Percentiles rank a stretch among this genome's conserved stretches.
Evolutionary conservation across 2,888 invertebrate genomes (phyloP).

Genomic region (Callyntrura guangdongensis): DNA sequence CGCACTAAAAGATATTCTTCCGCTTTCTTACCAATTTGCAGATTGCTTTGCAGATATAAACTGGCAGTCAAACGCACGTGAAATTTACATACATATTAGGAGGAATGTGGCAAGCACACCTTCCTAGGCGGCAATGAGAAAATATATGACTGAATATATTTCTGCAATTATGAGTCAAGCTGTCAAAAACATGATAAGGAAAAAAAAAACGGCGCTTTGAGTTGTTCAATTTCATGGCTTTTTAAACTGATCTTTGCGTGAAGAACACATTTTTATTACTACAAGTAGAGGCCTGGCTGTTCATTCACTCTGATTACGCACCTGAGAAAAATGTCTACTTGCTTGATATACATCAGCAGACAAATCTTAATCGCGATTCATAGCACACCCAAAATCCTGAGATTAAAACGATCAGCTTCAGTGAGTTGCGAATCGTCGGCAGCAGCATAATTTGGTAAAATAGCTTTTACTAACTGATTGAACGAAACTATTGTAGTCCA

Average conservation of each 20-base stretch:
- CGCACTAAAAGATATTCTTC: background rate
- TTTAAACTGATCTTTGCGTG: slow-evolving; percentile 1
- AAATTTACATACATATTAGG: background rate
- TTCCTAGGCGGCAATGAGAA: background rate
- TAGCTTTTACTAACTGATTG: background rate
- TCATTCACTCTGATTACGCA: no score
- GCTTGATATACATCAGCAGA: background rate
- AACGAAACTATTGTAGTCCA: no score
- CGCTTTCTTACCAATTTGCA: slow-evolving; percentile 44
- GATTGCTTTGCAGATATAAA: background rate
- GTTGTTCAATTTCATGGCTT: slow-evolving; percentile 21
- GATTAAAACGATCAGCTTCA: slow-evolving; percentile 7
- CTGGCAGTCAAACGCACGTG: background rate
- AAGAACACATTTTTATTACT: background rate
- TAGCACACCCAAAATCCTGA: slow-evolving; percentile 4
- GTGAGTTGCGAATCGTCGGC: slow-evolving; percentile 35
- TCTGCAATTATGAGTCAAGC: background rate
- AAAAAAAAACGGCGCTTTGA: background rate
- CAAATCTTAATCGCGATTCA: background rate
- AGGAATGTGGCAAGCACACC: background rate
- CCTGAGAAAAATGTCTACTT: background rate
- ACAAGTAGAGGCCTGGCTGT: background rate
- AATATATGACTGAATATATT: slow-evolving; percentile 19
- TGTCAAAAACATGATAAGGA: background rate
- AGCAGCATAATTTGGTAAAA: background rate